A percentile compares a stretch with the other conserved stretches of the same genome.
Conservation (phyloP, 2,113 vertebrate species). For the Ophiodon elongatus region DNA sequence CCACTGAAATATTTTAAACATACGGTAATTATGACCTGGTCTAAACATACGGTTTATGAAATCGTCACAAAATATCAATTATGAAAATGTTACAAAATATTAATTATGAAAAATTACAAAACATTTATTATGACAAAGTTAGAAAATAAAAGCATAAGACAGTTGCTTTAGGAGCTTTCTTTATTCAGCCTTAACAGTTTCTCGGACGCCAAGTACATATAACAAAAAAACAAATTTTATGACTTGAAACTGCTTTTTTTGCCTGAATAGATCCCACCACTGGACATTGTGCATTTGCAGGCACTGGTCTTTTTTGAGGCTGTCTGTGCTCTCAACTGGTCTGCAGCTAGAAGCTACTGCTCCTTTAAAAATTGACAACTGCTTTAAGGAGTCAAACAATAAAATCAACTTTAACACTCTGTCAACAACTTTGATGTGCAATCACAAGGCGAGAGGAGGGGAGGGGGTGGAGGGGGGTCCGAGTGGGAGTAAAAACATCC, state of each 20-base stretch:
- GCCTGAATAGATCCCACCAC: background rate
- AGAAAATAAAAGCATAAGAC: no score
- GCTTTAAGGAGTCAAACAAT: slow-evolving; percentile 74
- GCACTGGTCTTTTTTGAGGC: slow-evolving; percentile 27
- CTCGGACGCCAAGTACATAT: background rate
- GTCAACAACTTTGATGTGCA: slow-evolving; percentile 81
- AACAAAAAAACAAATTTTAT: background rate
- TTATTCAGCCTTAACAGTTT: no score
- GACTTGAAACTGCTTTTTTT: background rate
- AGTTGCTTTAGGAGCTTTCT: no score
- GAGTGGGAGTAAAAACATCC: slow-evolving; percentile 79
- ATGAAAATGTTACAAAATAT: no score
- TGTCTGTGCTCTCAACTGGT: slow-evolving; percentile 39
- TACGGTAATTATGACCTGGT: no score
- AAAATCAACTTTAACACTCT: slow-evolving; percentile 78
- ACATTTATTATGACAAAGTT: no score
- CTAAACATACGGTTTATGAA: no score
- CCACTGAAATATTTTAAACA: no score
- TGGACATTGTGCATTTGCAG: background rate
- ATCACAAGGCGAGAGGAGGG: slow-evolving; percentile 57
- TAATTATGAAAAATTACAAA: no score
- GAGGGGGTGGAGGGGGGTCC: slow-evolving; percentile 3
- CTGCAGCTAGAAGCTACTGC: slow-evolving; percentile 29
- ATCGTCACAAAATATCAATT: no score
- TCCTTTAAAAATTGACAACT: slow-evolving; percentile 64